phyloP scores from a whole-genome alignment of 1,140 invertebrate species.

The Samia ricini region DNA sequence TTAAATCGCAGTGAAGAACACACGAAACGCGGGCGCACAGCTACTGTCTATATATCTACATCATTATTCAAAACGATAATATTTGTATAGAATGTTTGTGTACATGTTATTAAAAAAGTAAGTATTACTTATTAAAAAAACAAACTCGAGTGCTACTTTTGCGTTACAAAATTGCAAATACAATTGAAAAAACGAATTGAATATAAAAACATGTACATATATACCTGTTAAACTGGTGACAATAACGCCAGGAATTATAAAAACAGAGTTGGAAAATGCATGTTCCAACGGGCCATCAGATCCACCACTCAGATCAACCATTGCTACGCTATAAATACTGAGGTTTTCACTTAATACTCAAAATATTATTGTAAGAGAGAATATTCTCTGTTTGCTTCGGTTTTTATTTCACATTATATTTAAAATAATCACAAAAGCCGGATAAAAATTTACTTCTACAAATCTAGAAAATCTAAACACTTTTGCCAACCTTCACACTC shows the following conservation, averaged over 20 bases:
- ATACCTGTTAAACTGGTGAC: constrained; percentile 86
- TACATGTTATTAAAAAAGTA: no score
- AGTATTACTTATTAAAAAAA: no score
- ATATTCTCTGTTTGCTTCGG: neutral
- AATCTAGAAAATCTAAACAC: neutral
- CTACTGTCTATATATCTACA: no score
- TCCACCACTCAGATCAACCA: constrained; percentile 79
- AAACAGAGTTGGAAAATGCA: constrained; percentile 88
- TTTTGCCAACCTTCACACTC: neutral
- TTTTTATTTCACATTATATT: neutral
- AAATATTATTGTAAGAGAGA: neutral
- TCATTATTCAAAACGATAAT: no score
- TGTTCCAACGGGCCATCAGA: constrained; percentile 86
- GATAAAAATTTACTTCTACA: neutral
- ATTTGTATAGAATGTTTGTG: no score
- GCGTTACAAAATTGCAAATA: neutral
- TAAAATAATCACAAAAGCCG: neutral
- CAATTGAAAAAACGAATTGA: neutral
- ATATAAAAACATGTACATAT: constrained; percentile 27
- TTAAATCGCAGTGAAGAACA: no score
- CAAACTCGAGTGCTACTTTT: no score
- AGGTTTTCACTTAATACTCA: constrained; percentile 32
- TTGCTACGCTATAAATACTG: constrained; percentile 42
- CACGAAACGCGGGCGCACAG: no score
- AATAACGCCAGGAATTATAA: constrained; percentile 86